Percentiles rank a stretch among this genome's conserved stretches.
Evolutionary conservation across 2,113 vertebrate species (phyloP).

Genomic region (Pseudopipra pipra): DNA sequence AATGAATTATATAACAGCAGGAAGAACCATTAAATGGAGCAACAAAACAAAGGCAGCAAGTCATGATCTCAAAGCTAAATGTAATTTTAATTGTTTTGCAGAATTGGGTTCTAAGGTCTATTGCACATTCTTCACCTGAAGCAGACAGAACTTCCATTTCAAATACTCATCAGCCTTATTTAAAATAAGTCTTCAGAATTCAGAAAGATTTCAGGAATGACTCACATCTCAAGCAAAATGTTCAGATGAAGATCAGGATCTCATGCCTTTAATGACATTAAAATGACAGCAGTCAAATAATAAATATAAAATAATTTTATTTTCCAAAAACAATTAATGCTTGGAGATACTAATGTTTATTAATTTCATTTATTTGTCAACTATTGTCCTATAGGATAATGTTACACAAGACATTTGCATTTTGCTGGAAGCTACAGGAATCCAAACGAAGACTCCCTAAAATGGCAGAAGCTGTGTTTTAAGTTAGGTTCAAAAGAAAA

Average conservation of each 20-base stretch:
- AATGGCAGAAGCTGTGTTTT: background rate
- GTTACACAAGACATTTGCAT: background rate
- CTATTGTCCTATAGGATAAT: background rate
- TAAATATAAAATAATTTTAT: background rate
- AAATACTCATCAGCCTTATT: background rate
- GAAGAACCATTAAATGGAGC: background rate
- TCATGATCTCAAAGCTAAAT: background rate
- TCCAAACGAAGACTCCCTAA: background rate
- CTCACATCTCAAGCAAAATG: background rate
- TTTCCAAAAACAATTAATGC: background rate
- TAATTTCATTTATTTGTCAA: background rate
- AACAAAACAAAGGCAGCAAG: background rate
- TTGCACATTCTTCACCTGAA: background rate
- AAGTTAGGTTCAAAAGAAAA: background rate
- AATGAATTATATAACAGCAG: background rate
- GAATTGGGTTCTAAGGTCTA: background rate
- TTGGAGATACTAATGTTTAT: background rate
- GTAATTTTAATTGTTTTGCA: conserved; percentile 20
- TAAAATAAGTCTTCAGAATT: conserved; percentile 10
- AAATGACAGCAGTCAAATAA: background rate
- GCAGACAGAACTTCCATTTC: background rate
- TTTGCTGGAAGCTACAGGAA: background rate
- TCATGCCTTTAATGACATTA: background rate
- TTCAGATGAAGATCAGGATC: background rate
- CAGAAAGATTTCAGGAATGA: background rate